Conservation (phyloP, 2,113 vertebrate species). For the Xenopus laevis region DNA sequence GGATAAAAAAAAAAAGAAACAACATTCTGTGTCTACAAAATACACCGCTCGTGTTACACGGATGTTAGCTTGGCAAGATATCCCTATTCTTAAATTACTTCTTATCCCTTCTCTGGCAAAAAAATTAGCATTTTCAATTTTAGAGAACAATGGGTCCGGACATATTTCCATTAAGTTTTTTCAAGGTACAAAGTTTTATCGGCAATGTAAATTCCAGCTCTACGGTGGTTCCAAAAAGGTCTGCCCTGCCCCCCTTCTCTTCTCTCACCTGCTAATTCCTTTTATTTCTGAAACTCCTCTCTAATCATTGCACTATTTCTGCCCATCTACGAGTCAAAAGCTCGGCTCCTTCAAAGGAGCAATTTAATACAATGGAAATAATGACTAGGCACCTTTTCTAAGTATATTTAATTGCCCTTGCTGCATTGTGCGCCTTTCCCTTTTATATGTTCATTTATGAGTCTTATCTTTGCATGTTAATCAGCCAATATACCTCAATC, state of each 20-base stretch:
- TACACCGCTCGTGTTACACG: background rate
- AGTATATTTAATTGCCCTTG: slow-evolving; percentile 36
- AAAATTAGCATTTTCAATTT: slow-evolving; percentile 35
- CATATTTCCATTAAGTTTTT: slow-evolving; percentile 19
- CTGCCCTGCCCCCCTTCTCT: background rate
- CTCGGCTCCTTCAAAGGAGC: slow-evolving; percentile 28
- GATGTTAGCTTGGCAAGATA: slow-evolving; percentile 2
- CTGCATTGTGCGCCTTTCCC: background rate
- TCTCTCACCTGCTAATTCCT: slow-evolving; percentile 4
- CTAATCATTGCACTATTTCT: slow-evolving; percentile 19
- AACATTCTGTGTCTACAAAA: background rate
- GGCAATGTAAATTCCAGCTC: slow-evolving; percentile 15
- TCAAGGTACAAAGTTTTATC: slow-evolving; percentile 27
- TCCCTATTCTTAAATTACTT: slow-evolving; percentile 4
- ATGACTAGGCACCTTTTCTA: slow-evolving; percentile 28
- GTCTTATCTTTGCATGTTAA: slow-evolving; percentile 3
- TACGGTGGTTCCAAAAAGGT: slow-evolving; percentile 4
- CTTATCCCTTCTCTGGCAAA: background rate
- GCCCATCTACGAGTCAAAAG: slow-evolving; percentile 2
- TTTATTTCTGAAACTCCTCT: slow-evolving; percentile 24
- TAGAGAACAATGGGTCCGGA: slow-evolving; percentile 26
- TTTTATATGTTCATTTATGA: slow-evolving; percentile 1
- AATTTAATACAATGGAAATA: slow-evolving; percentile 39
- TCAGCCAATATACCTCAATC: too few species aligned
- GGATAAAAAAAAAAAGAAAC: background rate